These are phyloP conservation scores for Apogon talboti DNA, from an alignment of 2,797 vertebrate species.

Conservation along the genomic window DNA sequence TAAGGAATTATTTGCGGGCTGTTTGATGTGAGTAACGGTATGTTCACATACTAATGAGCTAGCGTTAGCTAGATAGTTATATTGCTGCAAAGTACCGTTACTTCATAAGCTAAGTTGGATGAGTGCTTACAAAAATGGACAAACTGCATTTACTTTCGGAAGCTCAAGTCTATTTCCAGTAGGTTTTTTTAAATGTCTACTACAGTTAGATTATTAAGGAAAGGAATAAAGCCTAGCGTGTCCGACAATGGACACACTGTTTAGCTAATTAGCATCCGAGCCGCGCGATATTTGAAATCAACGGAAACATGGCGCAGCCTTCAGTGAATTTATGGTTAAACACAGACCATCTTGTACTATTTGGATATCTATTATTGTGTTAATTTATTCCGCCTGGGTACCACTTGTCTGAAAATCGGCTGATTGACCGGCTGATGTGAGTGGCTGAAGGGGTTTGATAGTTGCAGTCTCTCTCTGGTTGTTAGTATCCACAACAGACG, in stretches of 20 bases:
- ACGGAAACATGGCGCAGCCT: too few species aligned
- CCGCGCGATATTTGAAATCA: conserved; percentile 64
- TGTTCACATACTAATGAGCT: too few species aligned
- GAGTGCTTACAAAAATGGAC: too few species aligned
- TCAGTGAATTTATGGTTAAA: too few species aligned
- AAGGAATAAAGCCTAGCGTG: accelerated
- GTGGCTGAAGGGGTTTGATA: conserved; percentile 1
- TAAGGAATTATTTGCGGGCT: too few species aligned
- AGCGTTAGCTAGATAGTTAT: too few species aligned
- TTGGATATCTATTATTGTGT: not conserved
- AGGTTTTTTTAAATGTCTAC: accelerated
- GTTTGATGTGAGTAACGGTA: too few species aligned
- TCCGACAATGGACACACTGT: conserved; percentile 37
- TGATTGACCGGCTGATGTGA: conserved; percentile 13
- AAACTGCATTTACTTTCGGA: too few species aligned
- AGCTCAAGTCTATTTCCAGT: too few species aligned
- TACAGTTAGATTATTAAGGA: accelerated
- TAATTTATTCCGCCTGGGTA: not conserved
- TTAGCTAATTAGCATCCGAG: conserved; percentile 18
- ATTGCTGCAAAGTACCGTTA: too few species aligned
- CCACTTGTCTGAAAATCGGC: not conserved
- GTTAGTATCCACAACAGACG: conserved; percentile 58
- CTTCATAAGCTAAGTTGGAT: too few species aligned
- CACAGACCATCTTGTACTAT: not conserved
- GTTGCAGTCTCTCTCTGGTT: conserved; percentile 27